Conservation (phyloP, 2,797 vertebrate genomes). For the Naso thynnoides region DNA sequence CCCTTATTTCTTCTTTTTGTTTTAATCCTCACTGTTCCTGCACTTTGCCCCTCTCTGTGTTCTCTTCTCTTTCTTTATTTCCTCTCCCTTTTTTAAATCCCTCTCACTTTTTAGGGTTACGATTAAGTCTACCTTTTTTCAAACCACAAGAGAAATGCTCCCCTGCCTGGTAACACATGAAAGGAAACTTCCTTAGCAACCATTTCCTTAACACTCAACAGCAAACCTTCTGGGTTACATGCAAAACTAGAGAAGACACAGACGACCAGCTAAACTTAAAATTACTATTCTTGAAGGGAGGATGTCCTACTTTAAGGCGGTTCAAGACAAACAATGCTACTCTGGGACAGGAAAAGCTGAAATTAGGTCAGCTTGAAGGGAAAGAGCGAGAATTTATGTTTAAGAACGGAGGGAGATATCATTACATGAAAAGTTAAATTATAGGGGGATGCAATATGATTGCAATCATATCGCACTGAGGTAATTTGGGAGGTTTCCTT, state of each 20-base stretch:
- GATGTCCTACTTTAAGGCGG: conserved; percentile 12
- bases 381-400: neutral
- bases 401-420: neutral
- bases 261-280: conserved; percentile 15
- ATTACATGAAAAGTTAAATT: conserved; percentile 13
- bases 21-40: neutral
- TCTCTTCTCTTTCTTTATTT: conserved; percentile 1
- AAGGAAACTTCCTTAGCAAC: conserved; percentile 13
- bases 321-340: neutral
- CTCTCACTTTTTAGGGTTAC: too few relatives aligned
- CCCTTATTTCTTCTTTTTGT: neutral
- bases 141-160: conserved; percentile 6
- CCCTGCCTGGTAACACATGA: conserved; percentile 5
- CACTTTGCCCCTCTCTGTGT: neutral
- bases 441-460: neutral
- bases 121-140: too few relatives aligned
- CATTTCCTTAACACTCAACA: neutral
- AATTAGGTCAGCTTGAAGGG: neutral
- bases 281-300: neutral
- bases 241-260: neutral
- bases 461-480: conserved; percentile 22
- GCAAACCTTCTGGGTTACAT: neutral
- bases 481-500: conserved; percentile 48
- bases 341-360: neutral
- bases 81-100: conserved; percentile 19